A percentile compares a stretch with the other conserved stretches of the same genome.
Evolutionary conservation across 2,113 vertebrate genomes (phyloP).

Genomic region (Copsychus sechellarum): DNA sequence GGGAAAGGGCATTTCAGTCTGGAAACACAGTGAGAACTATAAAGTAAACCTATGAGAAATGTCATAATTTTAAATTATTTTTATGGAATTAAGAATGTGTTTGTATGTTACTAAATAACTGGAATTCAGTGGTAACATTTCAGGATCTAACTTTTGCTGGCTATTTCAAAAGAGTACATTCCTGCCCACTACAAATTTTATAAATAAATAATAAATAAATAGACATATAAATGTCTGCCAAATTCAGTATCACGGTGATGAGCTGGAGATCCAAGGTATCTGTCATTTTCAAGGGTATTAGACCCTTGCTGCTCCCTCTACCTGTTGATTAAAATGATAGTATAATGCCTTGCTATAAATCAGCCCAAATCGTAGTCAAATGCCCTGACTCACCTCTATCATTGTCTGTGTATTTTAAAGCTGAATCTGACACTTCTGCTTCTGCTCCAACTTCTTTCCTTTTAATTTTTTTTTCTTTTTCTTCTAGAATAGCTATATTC

Average conservation of each 20-base stretch:
- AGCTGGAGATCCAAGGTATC: not conserved
- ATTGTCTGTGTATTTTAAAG: not conserved
- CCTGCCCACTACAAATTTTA: not conserved
- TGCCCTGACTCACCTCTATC: not conserved
- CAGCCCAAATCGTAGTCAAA: not conserved
- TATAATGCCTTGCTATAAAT: not conserved
- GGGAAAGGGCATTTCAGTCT: not conserved
- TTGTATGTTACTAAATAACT: not conserved
- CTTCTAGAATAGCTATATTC: not conserved
- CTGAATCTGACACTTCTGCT: not conserved
- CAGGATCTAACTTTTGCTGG: not conserved
- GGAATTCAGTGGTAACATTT: not conserved
- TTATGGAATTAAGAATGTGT: not conserved
- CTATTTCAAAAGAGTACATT: not conserved
- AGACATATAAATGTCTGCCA: not conserved
- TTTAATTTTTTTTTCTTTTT: fast-evolving
- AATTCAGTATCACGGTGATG: not conserved
- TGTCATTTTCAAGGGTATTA: not conserved
- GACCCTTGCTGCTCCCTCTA: not conserved
- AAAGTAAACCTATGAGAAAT: not conserved
- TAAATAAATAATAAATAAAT: not conserved
- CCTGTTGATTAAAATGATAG: not conserved
- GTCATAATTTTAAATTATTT: not conserved
- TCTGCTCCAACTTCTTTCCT: not conserved
- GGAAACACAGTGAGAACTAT: not conserved